phyloP scores from a whole-genome alignment of 2,113 vertebrate genomes.

The Rhinichthys klamathensis region DNA sequence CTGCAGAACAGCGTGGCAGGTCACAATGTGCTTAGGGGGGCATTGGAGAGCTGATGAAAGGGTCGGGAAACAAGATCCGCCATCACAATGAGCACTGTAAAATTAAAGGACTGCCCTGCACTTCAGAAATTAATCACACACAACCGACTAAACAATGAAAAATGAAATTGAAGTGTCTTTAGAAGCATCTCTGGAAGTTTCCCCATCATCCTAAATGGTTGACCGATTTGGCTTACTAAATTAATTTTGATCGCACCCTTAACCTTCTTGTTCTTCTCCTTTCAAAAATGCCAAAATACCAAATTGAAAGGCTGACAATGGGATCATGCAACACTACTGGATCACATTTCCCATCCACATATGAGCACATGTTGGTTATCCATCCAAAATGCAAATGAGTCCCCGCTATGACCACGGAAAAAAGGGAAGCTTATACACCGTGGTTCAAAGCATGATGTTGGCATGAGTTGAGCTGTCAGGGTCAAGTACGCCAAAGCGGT shows the following conservation, averaged over 20 bases:
- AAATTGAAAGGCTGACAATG: constrained; percentile 48
- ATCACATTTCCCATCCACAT: constrained; percentile 39
- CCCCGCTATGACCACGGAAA: neutral
- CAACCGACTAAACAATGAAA: neutral
- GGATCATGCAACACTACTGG: constrained; percentile 11
- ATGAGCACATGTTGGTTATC: constrained; percentile 36
- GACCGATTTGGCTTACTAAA: neutral
- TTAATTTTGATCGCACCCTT: neutral
- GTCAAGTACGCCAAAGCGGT: constrained; percentile 4
- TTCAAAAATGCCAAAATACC: constrained; percentile 28
- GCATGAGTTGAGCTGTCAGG: neutral
- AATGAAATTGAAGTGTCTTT: neutral
- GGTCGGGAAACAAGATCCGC: constrained; percentile 72
- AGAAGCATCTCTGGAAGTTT: neutral
- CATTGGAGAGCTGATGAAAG: constrained; percentile 66
- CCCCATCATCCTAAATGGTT: neutral
- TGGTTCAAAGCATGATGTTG: constrained; percentile 42
- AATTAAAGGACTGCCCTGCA: constrained; percentile 55
- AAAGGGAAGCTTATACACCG: constrained; percentile 34
- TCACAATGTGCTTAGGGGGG: constrained; percentile 59
- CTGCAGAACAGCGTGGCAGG: constrained; percentile 65
- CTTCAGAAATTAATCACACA: constrained; percentile 34
- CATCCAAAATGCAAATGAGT: constrained; percentile 44
- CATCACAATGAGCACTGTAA: constrained; percentile 60
- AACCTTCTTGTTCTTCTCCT: neutral